Evolutionary conservation across 1,140 invertebrate species (phyloP).

Genomic region (Parasteatoda tepidariorum): DNA sequence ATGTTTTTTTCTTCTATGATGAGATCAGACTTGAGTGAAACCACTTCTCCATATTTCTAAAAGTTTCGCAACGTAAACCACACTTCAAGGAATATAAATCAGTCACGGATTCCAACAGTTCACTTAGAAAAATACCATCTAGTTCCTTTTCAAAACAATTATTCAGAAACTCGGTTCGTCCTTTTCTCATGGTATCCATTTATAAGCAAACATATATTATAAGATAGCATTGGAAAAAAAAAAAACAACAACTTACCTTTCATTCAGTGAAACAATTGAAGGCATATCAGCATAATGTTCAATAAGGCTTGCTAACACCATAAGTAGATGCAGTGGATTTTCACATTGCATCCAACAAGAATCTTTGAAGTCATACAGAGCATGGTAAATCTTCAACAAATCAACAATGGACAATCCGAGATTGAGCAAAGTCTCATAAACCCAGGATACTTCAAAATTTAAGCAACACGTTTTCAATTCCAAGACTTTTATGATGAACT

Average conservation of each 20-base stretch:
- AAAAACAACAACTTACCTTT: slow-evolving; percentile 65
- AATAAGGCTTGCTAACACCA: slow-evolving; percentile 66
- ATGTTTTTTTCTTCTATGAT: no score
- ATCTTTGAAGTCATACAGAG: slow-evolving; percentile 69
- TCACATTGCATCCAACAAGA: slow-evolving; percentile 65
- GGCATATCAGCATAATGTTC: slow-evolving; percentile 64
- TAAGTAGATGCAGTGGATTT: slow-evolving; percentile 67
- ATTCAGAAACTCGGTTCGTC: no score
- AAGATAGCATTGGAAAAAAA: background rate
- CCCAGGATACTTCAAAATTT: slow-evolving; percentile 67
- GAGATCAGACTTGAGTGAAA: no score
- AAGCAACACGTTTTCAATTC: slow-evolving; percentile 64
- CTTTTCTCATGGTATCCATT: no score
- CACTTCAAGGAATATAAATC: no score
- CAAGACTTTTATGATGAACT: slow-evolving; percentile 70
- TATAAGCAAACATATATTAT: background rate
- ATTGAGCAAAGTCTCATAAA: slow-evolving; percentile 68
- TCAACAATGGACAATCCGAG: slow-evolving; percentile 68
- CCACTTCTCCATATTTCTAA: no score
- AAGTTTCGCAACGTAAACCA: no score
- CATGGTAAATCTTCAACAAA: slow-evolving; percentile 71
- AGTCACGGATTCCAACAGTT: no score
- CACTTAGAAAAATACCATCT: no score
- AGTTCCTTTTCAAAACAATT: no score
- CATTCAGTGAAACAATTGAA: slow-evolving; percentile 63